Evolutionary conservation across 1,140 invertebrate genomes (phyloP).

Genomic region (Wasmannia auropunctata): DNA sequence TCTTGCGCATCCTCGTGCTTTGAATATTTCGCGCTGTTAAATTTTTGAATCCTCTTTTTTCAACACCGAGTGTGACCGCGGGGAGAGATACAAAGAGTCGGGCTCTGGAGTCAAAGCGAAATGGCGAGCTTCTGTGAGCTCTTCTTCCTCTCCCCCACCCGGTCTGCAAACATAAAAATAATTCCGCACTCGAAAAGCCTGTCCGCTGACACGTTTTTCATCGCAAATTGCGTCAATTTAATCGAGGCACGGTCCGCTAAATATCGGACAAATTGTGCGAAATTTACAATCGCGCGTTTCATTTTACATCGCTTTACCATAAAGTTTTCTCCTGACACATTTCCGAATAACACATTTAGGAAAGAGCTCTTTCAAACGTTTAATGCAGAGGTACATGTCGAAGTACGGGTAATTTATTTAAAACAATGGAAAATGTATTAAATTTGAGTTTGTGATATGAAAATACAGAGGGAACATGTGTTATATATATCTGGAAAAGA

Average conservation of each 20-base stretch:
- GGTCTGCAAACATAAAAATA: constrained; percentile 55
- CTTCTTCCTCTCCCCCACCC: neutral
- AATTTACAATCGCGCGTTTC: constrained; percentile 48
- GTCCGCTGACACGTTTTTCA: constrained; percentile 42
- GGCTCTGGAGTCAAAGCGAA: constrained; percentile 22
- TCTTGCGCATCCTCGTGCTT: neutral
- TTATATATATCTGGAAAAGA: neutral
- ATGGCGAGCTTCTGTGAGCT: constrained; percentile 10
- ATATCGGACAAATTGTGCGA: constrained; percentile 50
- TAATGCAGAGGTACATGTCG: constrained; percentile 3
- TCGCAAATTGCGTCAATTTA: constrained; percentile 60
- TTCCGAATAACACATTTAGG: constrained; percentile 29
- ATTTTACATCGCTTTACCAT: constrained; percentile 35
- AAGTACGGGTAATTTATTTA: neutral
- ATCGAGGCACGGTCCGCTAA: constrained; percentile 54
- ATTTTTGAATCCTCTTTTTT: constrained; percentile 45
- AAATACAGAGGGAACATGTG: neutral
- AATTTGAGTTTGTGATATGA: neutral
- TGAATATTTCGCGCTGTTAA: constrained; percentile 31
- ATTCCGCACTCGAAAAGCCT: constrained; percentile 37
- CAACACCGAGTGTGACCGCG: constrained; percentile 3
- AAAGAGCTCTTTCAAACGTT: constrained; percentile 16
- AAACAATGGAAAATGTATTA: constrained; percentile 8
- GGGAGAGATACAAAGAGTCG: constrained; percentile 47
- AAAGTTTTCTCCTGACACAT: constrained; percentile 7